Evolutionary conservation across 2,797 vertebrate species (phyloP).

Genomic region (Knipowitschia caucasica): DNA sequence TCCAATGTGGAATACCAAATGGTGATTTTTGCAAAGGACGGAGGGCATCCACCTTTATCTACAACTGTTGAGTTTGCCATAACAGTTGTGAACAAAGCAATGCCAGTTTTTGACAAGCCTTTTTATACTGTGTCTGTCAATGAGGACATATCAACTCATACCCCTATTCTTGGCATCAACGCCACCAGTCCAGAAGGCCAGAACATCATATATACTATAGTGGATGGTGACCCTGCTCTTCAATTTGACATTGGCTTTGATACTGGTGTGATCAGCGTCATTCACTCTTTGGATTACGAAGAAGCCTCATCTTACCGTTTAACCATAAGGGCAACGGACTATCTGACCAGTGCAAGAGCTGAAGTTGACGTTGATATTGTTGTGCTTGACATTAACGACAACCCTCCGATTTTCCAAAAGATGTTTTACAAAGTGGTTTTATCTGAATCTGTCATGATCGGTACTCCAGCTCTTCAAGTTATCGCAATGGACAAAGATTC

Average conservation of each 20-base stretch:
- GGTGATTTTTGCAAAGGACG: constrained; percentile 86
- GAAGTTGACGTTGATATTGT: constrained; percentile 90
- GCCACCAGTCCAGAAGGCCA: constrained; percentile 96
- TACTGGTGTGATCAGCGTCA: constrained; percentile 90
- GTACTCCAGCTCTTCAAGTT: constrained; percentile 91
- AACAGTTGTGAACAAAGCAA: constrained; percentile 97
- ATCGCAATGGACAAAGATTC: constrained; percentile 89
- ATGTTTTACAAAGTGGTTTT: constrained; percentile 83
- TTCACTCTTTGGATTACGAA: constrained; percentile 90
- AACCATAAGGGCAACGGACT: constrained; percentile 90
- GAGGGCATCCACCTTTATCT: constrained; percentile 85
- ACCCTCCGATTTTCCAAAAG: constrained; percentile 86
- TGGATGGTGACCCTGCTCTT: constrained; percentile 87
- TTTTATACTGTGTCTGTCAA: constrained; percentile 89
- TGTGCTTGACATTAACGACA: constrained; percentile 92
- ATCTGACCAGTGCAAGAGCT: constrained; percentile 89
- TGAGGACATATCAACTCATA: constrained; percentile 87
- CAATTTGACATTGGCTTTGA: constrained; percentile 96
- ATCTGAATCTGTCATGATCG: constrained; percentile 92
- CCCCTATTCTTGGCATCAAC: constrained; percentile 90
- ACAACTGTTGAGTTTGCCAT: constrained; percentile 87
- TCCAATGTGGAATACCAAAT: constrained; percentile 94
- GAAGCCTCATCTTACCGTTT: constrained; percentile 80
- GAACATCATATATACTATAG: constrained; percentile 94
- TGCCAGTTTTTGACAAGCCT: constrained; percentile 95